Evolutionary conservation across 2,797 vertebrate genomes (phyloP), one percentile per base, ranked within the genome.

Genomic region (Poecilia gillii): DNA sequence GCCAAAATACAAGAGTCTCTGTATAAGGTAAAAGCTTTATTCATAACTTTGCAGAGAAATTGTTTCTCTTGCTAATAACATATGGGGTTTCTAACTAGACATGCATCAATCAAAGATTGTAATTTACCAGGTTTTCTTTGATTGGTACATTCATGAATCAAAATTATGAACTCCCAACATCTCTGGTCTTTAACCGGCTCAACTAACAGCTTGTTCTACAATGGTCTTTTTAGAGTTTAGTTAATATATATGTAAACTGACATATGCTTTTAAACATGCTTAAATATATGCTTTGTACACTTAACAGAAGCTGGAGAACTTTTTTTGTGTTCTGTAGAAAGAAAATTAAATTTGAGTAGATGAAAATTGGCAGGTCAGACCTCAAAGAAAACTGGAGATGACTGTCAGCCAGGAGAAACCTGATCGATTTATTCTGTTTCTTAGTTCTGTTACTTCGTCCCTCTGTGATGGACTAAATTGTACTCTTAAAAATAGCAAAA

Each of bases 1-100:
- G 98, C 97, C 28, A 97, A 95, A 93, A 96, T 99, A 90, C 97
- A 97, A 81, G 98, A 99, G 85, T 77, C 94, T 0, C 90, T 98
- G 57, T 99, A 99, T 88, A 97, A 97, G 96, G 98, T 97, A 85
- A 85, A 20, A 71, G 14, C 45, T 74, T 68, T 72, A n/a, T 43
- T 70, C 39, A 2, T 70, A 70, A 2, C 1, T 45, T 28, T 28
- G 25, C 13, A 28, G 2, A 3, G n/a, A 46, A 28, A 46, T 72
- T 46, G n/a, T 72, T 43, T n/a, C 12, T 5, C 36, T 41, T 12
- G 66, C 20, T 68, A 68, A 25, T 68, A 68, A 13, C 20, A 18
- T 64, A 33, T 16, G 2, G 16, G 16, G 16, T 64, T 64, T 33
- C 57, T 59, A 4, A 59, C 25, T 28, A 57, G 11, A 57, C 11